phyloP scores from a whole-genome alignment of 2,888 invertebrate species.

The Caenorhabditis drosophilae region DNA sequence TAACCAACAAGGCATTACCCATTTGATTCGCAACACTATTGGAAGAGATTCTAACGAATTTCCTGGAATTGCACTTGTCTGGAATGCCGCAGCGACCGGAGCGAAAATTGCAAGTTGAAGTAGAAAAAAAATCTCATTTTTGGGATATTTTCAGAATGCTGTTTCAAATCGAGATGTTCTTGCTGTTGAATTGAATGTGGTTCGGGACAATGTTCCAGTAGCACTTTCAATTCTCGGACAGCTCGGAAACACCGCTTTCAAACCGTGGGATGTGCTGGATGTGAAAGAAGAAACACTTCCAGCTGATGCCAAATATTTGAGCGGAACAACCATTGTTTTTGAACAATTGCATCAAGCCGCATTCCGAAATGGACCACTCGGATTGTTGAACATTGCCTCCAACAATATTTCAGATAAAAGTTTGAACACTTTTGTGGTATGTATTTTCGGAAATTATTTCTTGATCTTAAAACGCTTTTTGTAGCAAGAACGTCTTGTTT shows the following conservation, averaged over 20 bases:
- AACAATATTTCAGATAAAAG: constrained; percentile 37
- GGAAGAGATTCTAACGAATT: constrained; percentile 73
- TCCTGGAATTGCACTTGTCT: constrained; percentile 56
- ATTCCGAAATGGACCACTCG: constrained; percentile 79
- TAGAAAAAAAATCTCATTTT: neutral
- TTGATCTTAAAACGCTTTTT: neutral
- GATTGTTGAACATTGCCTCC: constrained; percentile 73
- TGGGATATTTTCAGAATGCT: constrained; percentile 34
- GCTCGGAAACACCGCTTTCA: constrained; percentile 79
- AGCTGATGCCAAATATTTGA: constrained; percentile 38
- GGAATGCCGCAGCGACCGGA: constrained; percentile 59
- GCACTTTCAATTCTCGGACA: constrained; percentile 69
- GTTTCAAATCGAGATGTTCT: constrained; percentile 58
- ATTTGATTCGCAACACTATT: constrained; percentile 81
- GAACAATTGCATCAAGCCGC: constrained; percentile 90
- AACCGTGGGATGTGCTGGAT: constrained; percentile 88
- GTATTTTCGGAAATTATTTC: constrained; percentile 3
- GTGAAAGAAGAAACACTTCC: constrained; percentile 44
- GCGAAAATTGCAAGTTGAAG: constrained; percentile 39
- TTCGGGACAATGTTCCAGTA: constrained; percentile 52
- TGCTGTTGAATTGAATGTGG: constrained; percentile 46
- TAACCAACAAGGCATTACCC: constrained; percentile 81
- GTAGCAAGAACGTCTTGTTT: constrained; percentile 32
- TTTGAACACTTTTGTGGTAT: constrained; percentile 36
- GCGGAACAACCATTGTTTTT: constrained; percentile 70